A percentile compares a stretch with the other conserved stretches of the same genome.
Evolutionary conservation across 1,140 invertebrate species (phyloP).

Genomic region (Drosophila mauritiana): DNA sequence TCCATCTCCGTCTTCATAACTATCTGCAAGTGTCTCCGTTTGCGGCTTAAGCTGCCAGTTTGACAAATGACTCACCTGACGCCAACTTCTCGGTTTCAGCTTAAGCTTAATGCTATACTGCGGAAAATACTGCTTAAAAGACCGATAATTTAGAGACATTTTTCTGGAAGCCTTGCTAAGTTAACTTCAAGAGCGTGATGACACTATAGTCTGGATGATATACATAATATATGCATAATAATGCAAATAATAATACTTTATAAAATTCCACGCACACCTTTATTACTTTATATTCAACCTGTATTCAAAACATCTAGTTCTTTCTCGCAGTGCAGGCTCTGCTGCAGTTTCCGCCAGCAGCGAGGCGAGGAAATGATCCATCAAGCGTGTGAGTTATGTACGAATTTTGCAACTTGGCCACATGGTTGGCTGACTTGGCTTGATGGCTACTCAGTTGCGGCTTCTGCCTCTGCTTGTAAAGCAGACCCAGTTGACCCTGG

Average conservation of each 20-base stretch:
- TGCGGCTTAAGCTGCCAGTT: slow-evolving; percentile 24
- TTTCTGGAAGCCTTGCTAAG: too few relatives aligned
- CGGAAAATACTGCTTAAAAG: neutral
- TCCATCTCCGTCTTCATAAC: slow-evolving; percentile 2
- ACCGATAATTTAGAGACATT: neutral
- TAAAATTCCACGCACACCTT: too few relatives aligned
- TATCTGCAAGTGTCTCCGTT: slow-evolving; percentile 33
- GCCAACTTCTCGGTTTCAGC: slow-evolving; percentile 11
- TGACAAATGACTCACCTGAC: slow-evolving; percentile 60
- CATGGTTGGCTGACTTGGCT: slow-evolving; percentile 37
- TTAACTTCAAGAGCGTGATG: too few relatives aligned
- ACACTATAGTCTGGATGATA: too few relatives aligned
- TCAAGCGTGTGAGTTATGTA: slow-evolving; percentile 73
- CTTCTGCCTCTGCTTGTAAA: slow-evolving; percentile 44
- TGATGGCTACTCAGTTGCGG: slow-evolving; percentile 19
- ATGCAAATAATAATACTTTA: too few relatives aligned
- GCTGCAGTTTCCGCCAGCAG: slow-evolving; percentile 55
- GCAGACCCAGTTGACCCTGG: slow-evolving; percentile 68
- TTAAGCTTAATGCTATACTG: slow-evolving; percentile 25
- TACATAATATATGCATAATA: too few relatives aligned
- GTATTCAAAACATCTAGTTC: too few relatives aligned
- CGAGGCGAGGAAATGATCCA: slow-evolving; percentile 73
- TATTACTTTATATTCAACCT: too few relatives aligned
- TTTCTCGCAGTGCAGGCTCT: slow-evolving; percentile 12
- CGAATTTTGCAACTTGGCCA: slow-evolving; percentile 64